Percentiles rank a stretch among this genome's conserved stretches.
phyloP scores from a whole-genome alignment of 1,140 invertebrate genomes.

The Euglossa dilemma region DNA sequence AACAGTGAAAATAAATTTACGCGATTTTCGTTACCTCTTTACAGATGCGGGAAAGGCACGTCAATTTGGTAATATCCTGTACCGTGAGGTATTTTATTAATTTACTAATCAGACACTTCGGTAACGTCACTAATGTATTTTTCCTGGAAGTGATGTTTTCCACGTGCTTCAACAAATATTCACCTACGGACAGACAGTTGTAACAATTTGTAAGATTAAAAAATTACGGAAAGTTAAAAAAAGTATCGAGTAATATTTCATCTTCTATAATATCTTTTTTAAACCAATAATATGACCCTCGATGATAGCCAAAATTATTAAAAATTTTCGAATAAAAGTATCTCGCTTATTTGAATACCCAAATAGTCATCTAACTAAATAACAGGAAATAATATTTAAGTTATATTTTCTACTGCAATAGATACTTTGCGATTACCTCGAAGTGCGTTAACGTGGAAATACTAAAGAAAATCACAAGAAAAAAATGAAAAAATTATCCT shows the following conservation, averaged over 20 bases:
- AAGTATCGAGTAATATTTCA: no score
- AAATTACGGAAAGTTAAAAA: not conserved
- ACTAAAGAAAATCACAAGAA: not conserved
- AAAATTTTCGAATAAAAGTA: no score
- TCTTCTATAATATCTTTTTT: no score
- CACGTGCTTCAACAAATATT: constrained; percentile 60
- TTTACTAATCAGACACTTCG: constrained; percentile 58
- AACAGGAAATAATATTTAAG: no score
- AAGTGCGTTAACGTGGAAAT: no score
- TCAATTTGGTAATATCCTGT: constrained; percentile 75
- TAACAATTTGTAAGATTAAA: constrained; percentile 3
- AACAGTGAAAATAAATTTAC: not conserved
- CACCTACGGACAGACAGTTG: constrained; percentile 49
- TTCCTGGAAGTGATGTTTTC: constrained; percentile 49
- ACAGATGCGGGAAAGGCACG: constrained; percentile 70
- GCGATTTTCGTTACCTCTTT: constrained; percentile 71
- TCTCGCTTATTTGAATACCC: no score
- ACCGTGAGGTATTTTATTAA: constrained; percentile 71
- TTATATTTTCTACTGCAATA: no score
- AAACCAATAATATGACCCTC: no score
- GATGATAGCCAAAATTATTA: no score
- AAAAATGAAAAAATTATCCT: not conserved
- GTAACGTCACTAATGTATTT: constrained; percentile 68
- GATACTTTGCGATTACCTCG: no score
- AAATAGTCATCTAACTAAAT: no score